Evolutionary conservation across 2,797 vertebrate species (phyloP).

Genomic region (Brachymystax lenok): DNA sequence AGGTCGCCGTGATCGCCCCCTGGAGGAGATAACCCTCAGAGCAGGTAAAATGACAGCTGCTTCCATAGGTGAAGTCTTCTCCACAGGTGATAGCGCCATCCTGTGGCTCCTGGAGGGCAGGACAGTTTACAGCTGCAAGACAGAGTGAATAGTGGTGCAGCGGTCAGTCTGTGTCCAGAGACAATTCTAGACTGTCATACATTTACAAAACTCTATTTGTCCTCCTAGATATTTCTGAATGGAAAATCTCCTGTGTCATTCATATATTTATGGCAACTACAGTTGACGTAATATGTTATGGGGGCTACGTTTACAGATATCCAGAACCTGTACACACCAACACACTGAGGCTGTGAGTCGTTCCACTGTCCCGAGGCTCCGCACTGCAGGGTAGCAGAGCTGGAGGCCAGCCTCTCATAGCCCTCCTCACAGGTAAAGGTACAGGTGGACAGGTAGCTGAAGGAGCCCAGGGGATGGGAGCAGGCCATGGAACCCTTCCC

Average conservation of each 20-base stretch:
- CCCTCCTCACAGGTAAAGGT: constrained; percentile 69
- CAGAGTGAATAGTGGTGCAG: background rate
- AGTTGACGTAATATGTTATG: background rate
- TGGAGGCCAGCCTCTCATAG: constrained; percentile 52
- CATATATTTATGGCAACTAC: background rate
- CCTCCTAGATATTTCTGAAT: background rate
- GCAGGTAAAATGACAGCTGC: constrained; percentile 77
- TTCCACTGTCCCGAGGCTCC: constrained; percentile 66
- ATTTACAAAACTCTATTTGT: background rate
- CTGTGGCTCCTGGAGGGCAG: constrained; percentile 39
- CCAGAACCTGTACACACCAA: constrained; percentile 59
- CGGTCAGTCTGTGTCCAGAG: background rate
- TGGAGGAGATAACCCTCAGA: constrained; percentile 62
- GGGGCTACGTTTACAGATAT: background rate
- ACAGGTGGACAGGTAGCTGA: constrained; percentile 67
- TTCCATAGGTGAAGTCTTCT: constrained; percentile 66
- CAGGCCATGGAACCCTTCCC: constrained; percentile 51
- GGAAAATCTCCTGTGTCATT: background rate
- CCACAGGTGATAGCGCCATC: constrained; percentile 63
- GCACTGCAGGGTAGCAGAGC: constrained; percentile 59
- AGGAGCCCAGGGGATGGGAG: constrained; percentile 48
- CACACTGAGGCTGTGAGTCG: constrained; percentile 55
- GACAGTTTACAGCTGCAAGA: constrained; percentile 65
- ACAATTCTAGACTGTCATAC: background rate
- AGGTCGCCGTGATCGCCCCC: constrained; percentile 62